Conservation (phyloP, 2,113 vertebrate species). For the Vombatus ursinus region DNA sequence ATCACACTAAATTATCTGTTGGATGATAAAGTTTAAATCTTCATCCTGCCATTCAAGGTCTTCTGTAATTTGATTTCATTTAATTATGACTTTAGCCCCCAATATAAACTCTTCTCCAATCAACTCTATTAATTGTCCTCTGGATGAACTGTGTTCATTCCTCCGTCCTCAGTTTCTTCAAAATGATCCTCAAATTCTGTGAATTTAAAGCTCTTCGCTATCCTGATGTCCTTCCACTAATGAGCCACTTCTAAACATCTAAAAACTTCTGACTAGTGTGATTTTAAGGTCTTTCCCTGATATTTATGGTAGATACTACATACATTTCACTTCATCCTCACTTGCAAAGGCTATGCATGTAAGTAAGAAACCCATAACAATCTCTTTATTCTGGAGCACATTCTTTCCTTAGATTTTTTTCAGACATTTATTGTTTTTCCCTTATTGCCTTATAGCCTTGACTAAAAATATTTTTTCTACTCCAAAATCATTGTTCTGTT, state of each 20-base stretch:
- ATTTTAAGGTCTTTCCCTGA: not conserved
- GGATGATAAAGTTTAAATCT: not conserved
- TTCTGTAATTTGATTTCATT: not conserved
- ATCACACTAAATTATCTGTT: not conserved
- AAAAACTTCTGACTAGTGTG: not conserved
- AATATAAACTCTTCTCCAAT: not conserved
- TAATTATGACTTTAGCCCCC: not conserved
- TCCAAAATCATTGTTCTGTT: conserved; percentile 44
- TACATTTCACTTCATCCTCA: not conserved
- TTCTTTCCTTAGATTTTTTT: not conserved
- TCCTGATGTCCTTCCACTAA: not conserved
- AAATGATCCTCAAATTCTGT: not conserved
- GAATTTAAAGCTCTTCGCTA: not conserved
- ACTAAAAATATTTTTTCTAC: conserved; percentile 28
- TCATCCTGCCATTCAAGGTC: not conserved
- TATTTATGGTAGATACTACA: not conserved
- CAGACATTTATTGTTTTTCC: not conserved
- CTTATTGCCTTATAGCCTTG: conserved; percentile 20
- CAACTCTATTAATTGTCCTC: not conserved
- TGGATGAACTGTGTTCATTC: not conserved
- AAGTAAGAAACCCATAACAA: not conserved
- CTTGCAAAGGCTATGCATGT: not conserved
- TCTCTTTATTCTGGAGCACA: not conserved
- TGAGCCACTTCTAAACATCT: not conserved
- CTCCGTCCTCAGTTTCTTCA: not conserved